phyloP scores from a whole-genome alignment of 2,113 vertebrate genomes.

The Crotalus horridus region DNA sequence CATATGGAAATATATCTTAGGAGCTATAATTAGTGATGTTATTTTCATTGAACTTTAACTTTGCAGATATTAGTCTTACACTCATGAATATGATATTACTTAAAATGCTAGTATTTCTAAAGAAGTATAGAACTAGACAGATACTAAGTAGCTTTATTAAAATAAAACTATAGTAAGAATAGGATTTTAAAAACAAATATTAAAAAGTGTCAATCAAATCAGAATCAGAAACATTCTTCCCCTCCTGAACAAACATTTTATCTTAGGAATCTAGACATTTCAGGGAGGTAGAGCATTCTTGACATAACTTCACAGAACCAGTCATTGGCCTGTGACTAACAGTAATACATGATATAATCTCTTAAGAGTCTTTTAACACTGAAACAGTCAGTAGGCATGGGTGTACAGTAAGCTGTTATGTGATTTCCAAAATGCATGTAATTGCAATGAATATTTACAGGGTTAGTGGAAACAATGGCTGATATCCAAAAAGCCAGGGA shows the following conservation, averaged over 20 bases:
- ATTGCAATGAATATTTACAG: not conserved
- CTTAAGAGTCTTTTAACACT: slow-evolving; percentile 33
- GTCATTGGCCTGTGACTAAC: slow-evolving; percentile 39
- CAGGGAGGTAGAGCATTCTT: slow-evolving; percentile 41
- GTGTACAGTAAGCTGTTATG: not conserved
- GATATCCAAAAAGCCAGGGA: not conserved
- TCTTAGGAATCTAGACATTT: slow-evolving; percentile 50
- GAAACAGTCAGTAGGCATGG: not conserved
- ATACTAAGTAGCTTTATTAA: not conserved
- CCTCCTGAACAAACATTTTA: slow-evolving; percentile 32
- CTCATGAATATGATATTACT: not conserved
- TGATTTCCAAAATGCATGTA: not conserved
- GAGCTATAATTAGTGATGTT: not conserved
- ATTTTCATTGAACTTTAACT: not conserved
- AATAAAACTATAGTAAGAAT: not conserved
- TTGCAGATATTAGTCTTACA: not conserved
- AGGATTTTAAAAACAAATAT: not conserved
- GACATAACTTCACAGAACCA: slow-evolving; percentile 26
- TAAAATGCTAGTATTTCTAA: not conserved
- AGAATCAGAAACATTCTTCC: slow-evolving; percentile 22
- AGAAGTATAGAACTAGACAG: not conserved
- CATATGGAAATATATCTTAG: not conserved
- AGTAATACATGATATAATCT: slow-evolving; percentile 39
- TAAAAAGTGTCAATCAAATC: accelerated
- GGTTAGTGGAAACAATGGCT: not conserved